Percentiles rank a stretch among this genome's conserved stretches.
phyloP scores from a whole-genome alignment of 2,888 invertebrate species.

The Strigamia maritima region DNA sequence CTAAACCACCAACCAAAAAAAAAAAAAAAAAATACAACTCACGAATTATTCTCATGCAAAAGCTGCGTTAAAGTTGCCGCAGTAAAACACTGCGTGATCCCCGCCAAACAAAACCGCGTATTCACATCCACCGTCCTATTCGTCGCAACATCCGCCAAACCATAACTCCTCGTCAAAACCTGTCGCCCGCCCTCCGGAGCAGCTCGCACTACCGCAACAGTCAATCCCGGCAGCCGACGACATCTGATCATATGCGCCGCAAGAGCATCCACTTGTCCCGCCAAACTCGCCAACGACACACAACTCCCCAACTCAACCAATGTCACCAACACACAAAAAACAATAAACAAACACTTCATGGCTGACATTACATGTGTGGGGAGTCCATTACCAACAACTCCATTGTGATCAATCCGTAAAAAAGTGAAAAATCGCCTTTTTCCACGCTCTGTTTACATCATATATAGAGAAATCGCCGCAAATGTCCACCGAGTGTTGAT shows the following conservation, averaged over 20 bases:
- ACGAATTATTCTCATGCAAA: slow-evolving; percentile 39
- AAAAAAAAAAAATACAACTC: slow-evolving; percentile 25
- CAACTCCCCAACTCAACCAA: background rate
- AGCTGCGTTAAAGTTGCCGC: slow-evolving; percentile 40
- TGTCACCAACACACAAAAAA: background rate
- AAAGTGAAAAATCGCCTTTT: background rate
- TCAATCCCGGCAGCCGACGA: slow-evolving; percentile 39
- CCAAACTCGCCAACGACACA: background rate
- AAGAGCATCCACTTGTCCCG: slow-evolving; percentile 4
- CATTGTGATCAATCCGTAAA: background rate
- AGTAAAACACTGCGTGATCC: slow-evolving; percentile 41
- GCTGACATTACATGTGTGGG: background rate
- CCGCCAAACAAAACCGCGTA: slow-evolving; percentile 40
- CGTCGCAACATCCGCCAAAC: slow-evolving; percentile 39
- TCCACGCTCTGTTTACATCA: background rate
- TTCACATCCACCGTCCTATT: slow-evolving; percentile 28
- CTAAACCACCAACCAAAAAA: background rate
- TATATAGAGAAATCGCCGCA: background rate
- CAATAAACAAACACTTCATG: background rate
- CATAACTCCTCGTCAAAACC: slow-evolving; percentile 37
- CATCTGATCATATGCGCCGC: slow-evolving; percentile 19
- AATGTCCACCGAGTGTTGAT: background rate
- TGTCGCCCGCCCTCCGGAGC: background rate
- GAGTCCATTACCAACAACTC: background rate
- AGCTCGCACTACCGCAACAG: slow-evolving; percentile 35